Conservation (phyloP, 1,140 invertebrate species). For the Ganaspis sp. region DNA sequence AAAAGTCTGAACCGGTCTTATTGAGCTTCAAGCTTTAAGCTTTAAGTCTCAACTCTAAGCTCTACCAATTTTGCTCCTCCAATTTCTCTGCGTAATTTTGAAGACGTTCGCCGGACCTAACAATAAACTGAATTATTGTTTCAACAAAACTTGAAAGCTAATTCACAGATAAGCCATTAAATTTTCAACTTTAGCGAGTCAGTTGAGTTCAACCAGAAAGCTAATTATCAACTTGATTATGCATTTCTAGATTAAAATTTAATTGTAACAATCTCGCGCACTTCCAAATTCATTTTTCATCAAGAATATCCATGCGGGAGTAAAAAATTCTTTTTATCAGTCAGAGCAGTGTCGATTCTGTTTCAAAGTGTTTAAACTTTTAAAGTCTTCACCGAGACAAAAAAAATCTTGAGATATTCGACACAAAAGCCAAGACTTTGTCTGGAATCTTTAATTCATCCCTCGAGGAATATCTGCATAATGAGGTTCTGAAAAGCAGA, state of each 20-base stretch:
- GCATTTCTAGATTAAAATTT: too few species aligned
- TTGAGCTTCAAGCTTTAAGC: conserved; percentile 30
- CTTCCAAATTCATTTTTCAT: too few species aligned
- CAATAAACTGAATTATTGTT: background rate
- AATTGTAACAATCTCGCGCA: too few species aligned
- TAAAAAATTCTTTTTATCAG: too few species aligned
- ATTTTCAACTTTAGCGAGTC: too few species aligned
- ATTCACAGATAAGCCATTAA: background rate
- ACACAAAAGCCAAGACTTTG: background rate
- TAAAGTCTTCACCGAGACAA: too few species aligned
- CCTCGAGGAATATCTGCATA: background rate
- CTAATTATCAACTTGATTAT: too few species aligned
- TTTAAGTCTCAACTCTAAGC: conserved; percentile 38
- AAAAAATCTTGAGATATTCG: too few species aligned
- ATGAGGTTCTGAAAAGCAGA: background rate
- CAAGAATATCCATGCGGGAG: too few species aligned
- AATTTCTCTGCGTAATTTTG: conserved; percentile 47
- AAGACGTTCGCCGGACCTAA: conserved; percentile 33
- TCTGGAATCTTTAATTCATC: background rate
- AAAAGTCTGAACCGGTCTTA: conserved; percentile 40
- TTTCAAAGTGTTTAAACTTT: too few species aligned
- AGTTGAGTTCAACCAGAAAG: too few species aligned
- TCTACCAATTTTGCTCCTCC: conserved; percentile 42
- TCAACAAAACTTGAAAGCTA: background rate
- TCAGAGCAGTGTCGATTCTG: too few species aligned